Evolutionary conservation across 1,140 invertebrate species (phyloP), one percentile per base, ranked within the genome.

Genomic region (Aphelenchoides avenae): DNA sequence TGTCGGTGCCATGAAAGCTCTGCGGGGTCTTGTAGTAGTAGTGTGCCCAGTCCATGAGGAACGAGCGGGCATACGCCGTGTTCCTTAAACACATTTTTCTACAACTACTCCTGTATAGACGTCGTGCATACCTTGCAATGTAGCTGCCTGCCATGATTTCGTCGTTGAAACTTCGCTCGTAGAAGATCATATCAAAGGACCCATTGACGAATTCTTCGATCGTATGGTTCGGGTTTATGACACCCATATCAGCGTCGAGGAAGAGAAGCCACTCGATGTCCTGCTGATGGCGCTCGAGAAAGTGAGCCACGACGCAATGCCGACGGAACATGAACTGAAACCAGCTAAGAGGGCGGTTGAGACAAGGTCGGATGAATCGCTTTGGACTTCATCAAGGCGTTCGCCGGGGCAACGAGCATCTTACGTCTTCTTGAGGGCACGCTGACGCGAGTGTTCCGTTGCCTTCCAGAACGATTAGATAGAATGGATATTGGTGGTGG

Each of bases 1-100:
- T 66, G 49, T 66, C 64, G n/a, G 64, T 71, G n/a, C 64, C 67
- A 36, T 66, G 64, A 33, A 67, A 65, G 24, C 66, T 66, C 22
- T 44, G 15, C 5, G 66, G 61, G 34, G 70, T 18, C 33, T 57
- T 40, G 20, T 48, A 18, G 3, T 48, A 65, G 48, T 66, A 66
- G 26, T 60, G 30, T 20, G 60, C 50, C 64, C 64, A 66, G n/a
- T 6, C 20, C 27, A 33, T 37, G 9, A 66, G 41, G 18, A 66
- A 71, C 13, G 29, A 36, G 15, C 34, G 39, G 1, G 66, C 42
- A 18, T 37, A 67, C 18, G 47, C 18, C 11, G 64, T 65, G 22
- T 63, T 63, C 43, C 20, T 62, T n/a, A 62, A 56, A 30, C 15
- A 36, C 27, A 39, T 61, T 27, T 57, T 22, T 64, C 13, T 18